These are phyloP conservation scores for Gari tellinella DNA, from an alignment of 2,888 invertebrate genomes.

Conservation along the genomic window DNA sequence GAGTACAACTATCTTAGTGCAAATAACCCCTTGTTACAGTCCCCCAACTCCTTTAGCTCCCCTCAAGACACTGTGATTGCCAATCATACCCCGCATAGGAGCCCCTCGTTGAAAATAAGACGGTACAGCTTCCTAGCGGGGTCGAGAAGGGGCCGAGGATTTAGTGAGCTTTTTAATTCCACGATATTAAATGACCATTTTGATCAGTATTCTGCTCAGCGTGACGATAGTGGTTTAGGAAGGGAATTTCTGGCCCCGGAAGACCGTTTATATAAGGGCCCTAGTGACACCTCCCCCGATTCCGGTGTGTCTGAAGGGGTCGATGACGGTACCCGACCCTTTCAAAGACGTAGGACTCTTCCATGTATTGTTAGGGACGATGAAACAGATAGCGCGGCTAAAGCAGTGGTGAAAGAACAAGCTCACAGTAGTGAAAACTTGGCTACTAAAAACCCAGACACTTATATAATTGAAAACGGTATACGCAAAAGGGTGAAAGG, in stretches of 20 bases:
- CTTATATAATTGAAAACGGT: constrained; percentile 83
- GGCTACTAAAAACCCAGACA: constrained; percentile 76
- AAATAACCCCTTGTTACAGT: constrained; percentile 55
- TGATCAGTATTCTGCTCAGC: constrained; percentile 82
- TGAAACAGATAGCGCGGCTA: constrained; percentile 50
- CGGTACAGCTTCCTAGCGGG: constrained; percentile 81
- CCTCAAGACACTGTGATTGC: constrained; percentile 66
- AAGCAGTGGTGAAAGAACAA: constrained; percentile 67
- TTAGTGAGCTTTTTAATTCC: constrained; percentile 82
- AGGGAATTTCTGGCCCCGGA: constrained; percentile 69
- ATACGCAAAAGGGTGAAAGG: constrained; percentile 82
- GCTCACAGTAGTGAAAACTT: constrained; percentile 79
- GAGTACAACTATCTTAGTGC: constrained; percentile 61
- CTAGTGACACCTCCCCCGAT: constrained; percentile 79
- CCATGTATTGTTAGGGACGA: constrained; percentile 79
- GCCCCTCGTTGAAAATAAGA: constrained; percentile 79
- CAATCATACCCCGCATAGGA: constrained; percentile 73
- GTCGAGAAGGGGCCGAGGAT: constrained; percentile 77
- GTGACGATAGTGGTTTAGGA: constrained; percentile 79
- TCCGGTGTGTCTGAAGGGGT: constrained; percentile 80
- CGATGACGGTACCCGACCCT: constrained; percentile 73
- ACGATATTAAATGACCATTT: constrained; percentile 83
- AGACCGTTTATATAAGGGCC: constrained; percentile 53
- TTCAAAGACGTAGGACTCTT: constrained; percentile 80
- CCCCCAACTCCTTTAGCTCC: constrained; percentile 60